phyloP scores from a whole-genome alignment of 2,888 invertebrate species.

The Pyrgus malvae region DNA sequence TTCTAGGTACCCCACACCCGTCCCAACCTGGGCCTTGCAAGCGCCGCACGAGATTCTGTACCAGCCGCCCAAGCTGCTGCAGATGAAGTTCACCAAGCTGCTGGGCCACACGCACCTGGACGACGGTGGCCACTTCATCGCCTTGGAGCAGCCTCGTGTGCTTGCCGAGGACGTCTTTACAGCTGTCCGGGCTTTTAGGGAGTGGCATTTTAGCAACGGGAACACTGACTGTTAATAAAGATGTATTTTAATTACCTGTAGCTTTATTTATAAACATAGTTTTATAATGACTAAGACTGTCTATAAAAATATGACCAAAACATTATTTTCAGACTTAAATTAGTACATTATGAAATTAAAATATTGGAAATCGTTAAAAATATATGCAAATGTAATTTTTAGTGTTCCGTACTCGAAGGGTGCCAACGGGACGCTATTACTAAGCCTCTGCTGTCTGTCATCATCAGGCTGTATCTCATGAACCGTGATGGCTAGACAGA shows the following conservation, averaged over 20 bases:
- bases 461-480: too few species aligned
- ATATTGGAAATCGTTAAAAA: too few species aligned
- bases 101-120: conserved; percentile 83
- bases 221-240: conserved; percentile 31
- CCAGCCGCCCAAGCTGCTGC: conserved; percentile 79
- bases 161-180: conserved; percentile 85
- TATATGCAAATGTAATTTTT: too few species aligned
- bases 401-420: too few species aligned
- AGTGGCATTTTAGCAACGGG: conserved; percentile 40
- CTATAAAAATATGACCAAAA: too few species aligned
- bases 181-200: conserved; percentile 53
- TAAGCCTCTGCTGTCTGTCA: too few species aligned
- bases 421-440: too few species aligned
- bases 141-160: conserved; percentile 87
- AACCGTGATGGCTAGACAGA: too few species aligned
- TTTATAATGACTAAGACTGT: too few species aligned
- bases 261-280: too few species aligned
- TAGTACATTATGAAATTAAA: too few species aligned
- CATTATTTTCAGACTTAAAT: too few species aligned
- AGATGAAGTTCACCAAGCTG: conserved; percentile 83
- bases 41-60: conserved; percentile 86
- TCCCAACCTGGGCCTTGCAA: conserved; percentile 86
- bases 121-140: conserved; percentile 93
- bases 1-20: conserved; percentile 43
- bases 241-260: neutral